Base-by-base conservation (phyloP, 2,888 invertebrate species). In the Branchipolynoe longqiensis region DNA sequence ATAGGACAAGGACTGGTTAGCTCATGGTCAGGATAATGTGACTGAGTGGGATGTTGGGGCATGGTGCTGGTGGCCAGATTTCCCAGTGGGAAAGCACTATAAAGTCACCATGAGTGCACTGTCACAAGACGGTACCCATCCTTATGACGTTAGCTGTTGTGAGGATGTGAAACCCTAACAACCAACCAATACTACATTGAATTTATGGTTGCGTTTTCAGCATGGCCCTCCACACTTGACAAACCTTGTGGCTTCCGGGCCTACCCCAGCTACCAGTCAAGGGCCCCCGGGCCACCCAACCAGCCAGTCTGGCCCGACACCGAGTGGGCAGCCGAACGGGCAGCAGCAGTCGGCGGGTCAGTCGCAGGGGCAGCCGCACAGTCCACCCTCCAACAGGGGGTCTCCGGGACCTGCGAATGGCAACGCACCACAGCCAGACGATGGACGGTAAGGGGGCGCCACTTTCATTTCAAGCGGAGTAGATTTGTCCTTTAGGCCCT, bases 221-320 rank as follows among this genome's bases (percentile, higher is more conserved):
- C 92, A 92, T 89, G 92, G 92, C 1, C 92, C 92, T 8, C 92
- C 92, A 38, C 92, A 92, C 84, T 87, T 92, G 58, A 90, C 92
- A n/a, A 92, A 92, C 84, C 87, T 92, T 74, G 91, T 92, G 74
- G 89, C 90, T 12, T 88, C 89, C 14, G 89, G 90, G 38, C 90
- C 90, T 48, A 88, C 90, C 0, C 87, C 87, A 22, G n/a, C 84
- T 2, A 69, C 81, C 62, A 40, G 78, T 40, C 85, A 58, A 38
- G 28, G 36, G 0, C 69, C 36, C 12, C 82, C 40, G 64, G 41
- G 36, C 31, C 69, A 73, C 38, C 82, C 56, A 36, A 82, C 58
- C 33, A 58, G 56, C 58, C 82, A 54, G 58, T 22, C 82, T 6
- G 41, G 62, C 48, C 14, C 74, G 18, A 41, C 36, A 14, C 64